Conservation (phyloP, 2,888 invertebrate genomes). For the Eristalis intricaria region DNA sequence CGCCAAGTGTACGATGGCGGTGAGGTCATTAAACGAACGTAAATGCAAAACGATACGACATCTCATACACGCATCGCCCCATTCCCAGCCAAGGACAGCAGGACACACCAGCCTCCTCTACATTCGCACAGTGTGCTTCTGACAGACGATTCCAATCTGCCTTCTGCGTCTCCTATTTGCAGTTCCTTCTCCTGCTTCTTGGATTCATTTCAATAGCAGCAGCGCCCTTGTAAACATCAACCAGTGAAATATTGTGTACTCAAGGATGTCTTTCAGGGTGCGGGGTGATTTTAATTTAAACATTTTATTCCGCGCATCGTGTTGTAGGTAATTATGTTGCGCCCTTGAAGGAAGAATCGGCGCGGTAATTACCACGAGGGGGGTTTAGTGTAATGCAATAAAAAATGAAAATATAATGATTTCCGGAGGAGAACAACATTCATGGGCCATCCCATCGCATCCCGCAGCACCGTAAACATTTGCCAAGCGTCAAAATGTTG, state of each 20-base stretch:
- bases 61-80: neutral
- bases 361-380: slow-evolving; percentile 38
- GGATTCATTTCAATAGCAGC: neutral
- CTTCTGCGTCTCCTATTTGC: neutral
- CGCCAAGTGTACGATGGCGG: neutral
- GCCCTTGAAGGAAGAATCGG: neutral
- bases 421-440: slow-evolving; percentile 16
- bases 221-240: neutral
- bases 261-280: neutral
- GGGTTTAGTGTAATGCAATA: slow-evolving; percentile 29
- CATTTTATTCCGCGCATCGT: slow-evolving; percentile 30
- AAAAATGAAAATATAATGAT: slow-evolving; percentile 50
- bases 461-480: slow-evolving; percentile 22
- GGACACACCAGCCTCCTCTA: no score
- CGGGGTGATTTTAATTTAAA: slow-evolving; percentile 34
- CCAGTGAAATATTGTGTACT: slow-evolving; percentile 21
- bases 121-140: slow-evolving; percentile 21
- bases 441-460: neutral
- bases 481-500: slow-evolving; percentile 14
- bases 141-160: slow-evolving; percentile 37
- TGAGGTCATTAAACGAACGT: slow-evolving; percentile 10
- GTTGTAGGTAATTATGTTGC: slow-evolving; percentile 51
- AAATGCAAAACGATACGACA: slow-evolving; percentile 24
- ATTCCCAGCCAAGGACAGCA: neutral
- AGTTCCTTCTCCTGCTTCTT: slow-evolving; percentile 9